Conservation (phyloP, 2,797 vertebrate species). For the Emys orbicularis region DNA sequence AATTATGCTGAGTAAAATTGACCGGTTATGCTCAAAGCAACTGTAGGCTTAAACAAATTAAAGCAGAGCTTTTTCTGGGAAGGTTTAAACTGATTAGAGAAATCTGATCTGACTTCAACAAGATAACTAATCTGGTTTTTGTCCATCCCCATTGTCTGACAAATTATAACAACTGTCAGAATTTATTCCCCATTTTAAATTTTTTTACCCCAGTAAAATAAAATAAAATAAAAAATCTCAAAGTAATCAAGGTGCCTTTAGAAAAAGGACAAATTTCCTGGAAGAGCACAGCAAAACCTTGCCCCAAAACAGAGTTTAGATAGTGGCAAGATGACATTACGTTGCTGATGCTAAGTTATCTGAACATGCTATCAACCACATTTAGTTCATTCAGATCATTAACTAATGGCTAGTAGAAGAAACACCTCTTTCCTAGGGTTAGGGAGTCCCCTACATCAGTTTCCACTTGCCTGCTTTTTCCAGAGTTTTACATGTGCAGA, state of each 20-base stretch:
- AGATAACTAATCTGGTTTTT: background rate
- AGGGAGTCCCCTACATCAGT: background rate
- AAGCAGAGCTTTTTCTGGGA: background rate
- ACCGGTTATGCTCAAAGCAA: background rate
- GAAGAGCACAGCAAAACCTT: fast-evolving
- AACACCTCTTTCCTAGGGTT: background rate
- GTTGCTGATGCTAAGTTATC: no score
- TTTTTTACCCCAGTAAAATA: no score
- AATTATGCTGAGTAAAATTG: background rate
- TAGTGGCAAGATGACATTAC: no score
- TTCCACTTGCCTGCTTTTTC: background rate
- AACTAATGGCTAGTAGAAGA: background rate
- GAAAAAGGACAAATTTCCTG: fast-evolving
- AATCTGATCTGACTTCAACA: background rate
- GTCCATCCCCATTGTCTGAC: background rate
- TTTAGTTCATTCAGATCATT: background rate
- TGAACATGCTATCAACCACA: background rate
- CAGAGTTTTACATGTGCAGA: conserved; percentile 14
- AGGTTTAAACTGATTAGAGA: background rate
- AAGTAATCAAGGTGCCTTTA: background rate
- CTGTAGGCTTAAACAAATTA: background rate
- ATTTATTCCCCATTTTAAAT: background rate
- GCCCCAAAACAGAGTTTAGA: fast-evolving
- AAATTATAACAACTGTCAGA: background rate
- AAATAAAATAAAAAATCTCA: fast-evolving